A percentile compares a stretch with the other conserved stretches of the same genome.
Conservation (phyloP, 2,797 vertebrate species). For the Myoxocephalus aenaeus region DNA sequence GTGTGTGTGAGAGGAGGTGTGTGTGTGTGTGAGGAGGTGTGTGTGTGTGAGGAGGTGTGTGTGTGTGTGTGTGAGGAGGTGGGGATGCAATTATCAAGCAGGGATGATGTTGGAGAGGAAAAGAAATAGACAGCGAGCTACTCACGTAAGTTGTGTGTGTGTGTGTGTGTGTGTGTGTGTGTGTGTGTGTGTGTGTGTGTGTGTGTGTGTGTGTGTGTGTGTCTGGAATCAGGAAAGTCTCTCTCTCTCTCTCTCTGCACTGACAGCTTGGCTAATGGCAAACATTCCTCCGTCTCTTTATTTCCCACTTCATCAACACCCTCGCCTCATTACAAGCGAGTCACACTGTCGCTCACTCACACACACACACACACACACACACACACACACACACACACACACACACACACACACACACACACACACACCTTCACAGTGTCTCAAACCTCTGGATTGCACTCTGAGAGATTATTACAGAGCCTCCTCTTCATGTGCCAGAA, state of each 20-base stretch:
- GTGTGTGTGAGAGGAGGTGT: conserved; percentile 21
- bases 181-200: conserved; percentile 33
- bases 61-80: conserved; percentile 32
- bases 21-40: not conserved
- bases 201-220: conserved; percentile 29
- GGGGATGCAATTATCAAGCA: conserved; percentile 62
- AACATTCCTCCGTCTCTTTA: conserved; percentile 63
- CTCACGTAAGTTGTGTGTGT: not conserved
- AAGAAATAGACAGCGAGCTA: conserved; percentile 33
- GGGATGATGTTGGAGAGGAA: conserved; percentile 17
- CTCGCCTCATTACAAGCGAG: conserved; percentile 57
- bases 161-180: conserved; percentile 11
- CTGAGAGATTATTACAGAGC: conserved; percentile 15
- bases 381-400: conserved; percentile 35
- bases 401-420: conserved; percentile 26
- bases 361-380: conserved; percentile 28
- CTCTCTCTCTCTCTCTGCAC: conserved; percentile 38
- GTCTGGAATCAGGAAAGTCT: conserved; percentile 39
- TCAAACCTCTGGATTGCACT: conserved; percentile 35
- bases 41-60: too few relatives aligned
- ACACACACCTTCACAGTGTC: conserved; percentile 31
- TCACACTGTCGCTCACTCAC: conserved; percentile 37
- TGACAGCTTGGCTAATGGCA: conserved; percentile 70
- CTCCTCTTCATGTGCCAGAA: conserved; percentile 19
- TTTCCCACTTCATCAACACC: conserved; percentile 75